These are phyloP conservation scores for Steinernema hermaphroditum DNA, from an alignment of 2,888 invertebrate species.

Conservation along the genomic window DNA sequence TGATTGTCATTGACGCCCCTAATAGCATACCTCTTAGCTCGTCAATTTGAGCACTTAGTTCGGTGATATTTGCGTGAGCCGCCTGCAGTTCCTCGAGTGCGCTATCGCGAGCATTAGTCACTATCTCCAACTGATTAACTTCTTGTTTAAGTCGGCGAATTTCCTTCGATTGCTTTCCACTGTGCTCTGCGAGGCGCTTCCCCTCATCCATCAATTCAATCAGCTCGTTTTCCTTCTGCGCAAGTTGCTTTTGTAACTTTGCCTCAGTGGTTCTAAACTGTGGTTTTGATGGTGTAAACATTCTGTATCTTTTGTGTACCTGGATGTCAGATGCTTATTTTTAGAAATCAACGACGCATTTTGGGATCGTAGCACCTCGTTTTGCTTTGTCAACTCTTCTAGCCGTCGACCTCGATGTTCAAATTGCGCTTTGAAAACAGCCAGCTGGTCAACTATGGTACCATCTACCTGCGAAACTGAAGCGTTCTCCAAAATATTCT, in stretches of 20 bases:
- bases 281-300: constrained; percentile 16
- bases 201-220: constrained; percentile 55
- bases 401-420: constrained; percentile 48
- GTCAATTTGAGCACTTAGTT: constrained; percentile 28
- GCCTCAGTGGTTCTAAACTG: constrained; percentile 41
- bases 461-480: neutral
- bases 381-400: constrained; percentile 46
- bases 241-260: constrained; percentile 50
- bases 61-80: constrained; percentile 27
- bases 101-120: constrained; percentile 40
- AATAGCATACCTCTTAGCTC: constrained; percentile 22
- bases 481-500: constrained; percentile 24
- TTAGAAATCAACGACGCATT: constrained; percentile 45
- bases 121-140: constrained; percentile 43
- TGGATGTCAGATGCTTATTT: constrained; percentile 46
- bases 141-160: constrained; percentile 51
- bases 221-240: constrained; percentile 50
- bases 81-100: constrained; percentile 42
- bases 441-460: constrained; percentile 38
- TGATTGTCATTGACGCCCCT: constrained; percentile 4
- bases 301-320: constrained; percentile 33
- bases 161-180: constrained; percentile 55
- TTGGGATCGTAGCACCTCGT: constrained; percentile 42
- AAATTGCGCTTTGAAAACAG: constrained; percentile 43
- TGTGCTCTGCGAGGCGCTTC: constrained; percentile 47